phyloP scores from a whole-genome alignment of 2,888 invertebrate genomes.

The Physocephala rufipes region DNA sequence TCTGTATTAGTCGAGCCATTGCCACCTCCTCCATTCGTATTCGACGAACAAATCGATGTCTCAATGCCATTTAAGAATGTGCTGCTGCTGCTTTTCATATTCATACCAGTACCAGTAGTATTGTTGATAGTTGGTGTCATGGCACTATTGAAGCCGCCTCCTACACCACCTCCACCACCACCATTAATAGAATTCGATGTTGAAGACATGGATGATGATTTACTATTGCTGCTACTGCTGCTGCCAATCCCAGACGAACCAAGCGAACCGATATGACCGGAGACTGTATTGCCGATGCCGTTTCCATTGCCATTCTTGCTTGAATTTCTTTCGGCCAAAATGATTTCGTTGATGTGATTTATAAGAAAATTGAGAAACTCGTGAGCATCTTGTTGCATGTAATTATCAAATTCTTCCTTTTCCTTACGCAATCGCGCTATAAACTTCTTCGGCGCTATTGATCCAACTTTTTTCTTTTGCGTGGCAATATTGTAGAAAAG shows the following conservation, averaged over 20 bases:
- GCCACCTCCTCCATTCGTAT: slow-evolving; percentile 44
- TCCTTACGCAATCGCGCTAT: slow-evolving; percentile 97
- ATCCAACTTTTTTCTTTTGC: slow-evolving; percentile 99
- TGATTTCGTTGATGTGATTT: slow-evolving; percentile 97
- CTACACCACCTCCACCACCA: slow-evolving; percentile 6
- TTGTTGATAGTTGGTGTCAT: slow-evolving; percentile 38
- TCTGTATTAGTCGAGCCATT: slow-evolving; percentile 69
- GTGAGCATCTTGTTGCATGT: slow-evolving; percentile 99
- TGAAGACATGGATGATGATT: slow-evolving; percentile 55
- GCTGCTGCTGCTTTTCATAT: slow-evolving; percentile 3
- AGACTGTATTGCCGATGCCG: slow-evolving; percentile 36
- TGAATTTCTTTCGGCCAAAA: slow-evolving; percentile 77
- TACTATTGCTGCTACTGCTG: slow-evolving; percentile 53
- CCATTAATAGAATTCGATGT: slow-evolving; percentile 54
- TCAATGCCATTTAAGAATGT: slow-evolving; percentile 22
- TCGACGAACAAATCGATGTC: slow-evolving; percentile 6
- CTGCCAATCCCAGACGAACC: slow-evolving; percentile 28
- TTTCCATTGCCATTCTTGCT: slow-evolving; percentile 50
- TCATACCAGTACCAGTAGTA: not conserved
- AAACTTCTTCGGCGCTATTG: slow-evolving; percentile 99
- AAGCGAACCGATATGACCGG: not conserved
- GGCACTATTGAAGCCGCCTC: not conserved
- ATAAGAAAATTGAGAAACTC: slow-evolving; percentile 99
- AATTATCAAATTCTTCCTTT: slow-evolving; percentile 99
- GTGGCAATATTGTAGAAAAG: slow-evolving; percentile 99